Base-by-base conservation (phyloP, 2,113 vertebrate genomes). In the Strix aluco region DNA sequence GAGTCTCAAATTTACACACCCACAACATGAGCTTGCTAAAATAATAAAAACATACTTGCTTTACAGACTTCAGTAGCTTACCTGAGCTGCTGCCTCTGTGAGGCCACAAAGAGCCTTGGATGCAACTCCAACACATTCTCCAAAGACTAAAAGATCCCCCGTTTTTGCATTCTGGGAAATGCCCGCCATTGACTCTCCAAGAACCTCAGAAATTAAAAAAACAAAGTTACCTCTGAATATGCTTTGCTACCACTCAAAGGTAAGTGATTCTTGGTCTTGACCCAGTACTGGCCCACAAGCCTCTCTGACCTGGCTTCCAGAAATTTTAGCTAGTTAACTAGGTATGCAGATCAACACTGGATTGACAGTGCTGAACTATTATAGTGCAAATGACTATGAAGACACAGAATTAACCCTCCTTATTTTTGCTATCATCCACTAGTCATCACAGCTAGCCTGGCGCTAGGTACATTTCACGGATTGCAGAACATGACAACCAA, bases 131-230 rank as follows among this genome's bases (percentile, higher is more conserved):
- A 99, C 99, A 57, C 99, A 99, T 82, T 99, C 99, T 42, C 99
- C 99, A 40, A 99, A 99, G 32, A 98, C 98, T 20, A 98, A 95
- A 86, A 99, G 99, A 92, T 99, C 99, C 7, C 99, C 99, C 0
- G 98, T 99, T 97, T 99, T 99, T 92, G 99, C 99, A 81, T 99
- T 99, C 96, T 99, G 99, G 15, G 99, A 99, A 97, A 99, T 99
- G 40, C 99, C 99, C 0, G 99, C 99, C 99, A 99, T 99, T 0
- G 99, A 99, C 96, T 99, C 99, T 13, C 99, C 99, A 5, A 99
- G 98, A 85, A 99, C 99, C 99, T 99, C 94, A 83, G 66, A 91
- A 90, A 94, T 74, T 23, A 77, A 84, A 91, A 62, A 42, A 42
- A 27, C 5, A 72, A 71, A 74, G 62, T 75, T 81, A 96, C 3